A percentile compares a stretch with the other conserved stretches of the same genome.
phyloP scores from a whole-genome alignment of 2,888 invertebrate species.

The Morinoia aosen region DNA sequence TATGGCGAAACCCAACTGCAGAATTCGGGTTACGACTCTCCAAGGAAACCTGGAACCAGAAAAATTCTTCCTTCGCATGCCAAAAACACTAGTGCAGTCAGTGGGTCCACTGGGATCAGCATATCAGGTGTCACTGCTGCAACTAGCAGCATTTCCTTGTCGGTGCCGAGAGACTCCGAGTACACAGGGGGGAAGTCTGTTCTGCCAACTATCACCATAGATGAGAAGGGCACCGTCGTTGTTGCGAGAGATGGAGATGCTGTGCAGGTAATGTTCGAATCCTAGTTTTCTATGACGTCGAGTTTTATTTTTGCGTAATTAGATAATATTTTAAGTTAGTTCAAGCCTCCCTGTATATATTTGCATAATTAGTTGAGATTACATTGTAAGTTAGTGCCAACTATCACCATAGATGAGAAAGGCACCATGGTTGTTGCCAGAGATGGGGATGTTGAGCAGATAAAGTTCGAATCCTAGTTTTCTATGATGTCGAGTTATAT shows the following conservation, averaged over 20 bases:
- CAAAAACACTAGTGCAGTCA: background rate
- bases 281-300: too few species aligned
- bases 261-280: background rate
- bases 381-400: background rate
- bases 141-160: background rate
- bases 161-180: background rate
- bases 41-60: background rate
- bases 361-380: background rate
- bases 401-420: constrained; percentile 44
- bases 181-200: background rate
- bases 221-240: constrained; percentile 28
- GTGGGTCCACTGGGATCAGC: background rate
- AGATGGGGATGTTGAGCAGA: background rate
- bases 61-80: background rate
- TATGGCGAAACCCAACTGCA: background rate
- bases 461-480: background rate
- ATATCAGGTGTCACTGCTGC: background rate
- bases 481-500: too few species aligned
- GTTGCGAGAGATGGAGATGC: background rate
- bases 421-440: background rate
- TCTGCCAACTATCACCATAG: constrained; percentile 42
- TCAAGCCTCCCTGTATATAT: too few species aligned
- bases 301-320: too few species aligned
- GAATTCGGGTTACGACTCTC: background rate
- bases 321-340: too few species aligned